Conservation (phyloP, 2,113 vertebrate species). For the Rhea pennata region DNA sequence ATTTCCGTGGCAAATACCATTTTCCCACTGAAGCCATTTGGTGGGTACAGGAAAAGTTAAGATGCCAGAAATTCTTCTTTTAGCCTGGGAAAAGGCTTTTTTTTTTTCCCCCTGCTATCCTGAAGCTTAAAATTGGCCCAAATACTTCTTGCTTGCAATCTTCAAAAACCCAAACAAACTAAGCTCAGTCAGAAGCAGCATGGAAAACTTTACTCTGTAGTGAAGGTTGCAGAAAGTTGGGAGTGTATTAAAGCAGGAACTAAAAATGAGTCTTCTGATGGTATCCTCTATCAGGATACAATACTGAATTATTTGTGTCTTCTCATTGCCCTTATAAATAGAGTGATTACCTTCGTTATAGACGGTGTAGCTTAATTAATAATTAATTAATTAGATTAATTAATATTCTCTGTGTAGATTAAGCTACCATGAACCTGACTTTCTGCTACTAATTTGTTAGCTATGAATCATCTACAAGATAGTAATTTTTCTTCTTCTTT, state of each 20-base stretch:
- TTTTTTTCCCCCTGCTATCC: background rate
- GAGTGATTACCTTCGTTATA: background rate
- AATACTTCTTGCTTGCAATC: background rate
- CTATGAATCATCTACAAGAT: background rate
- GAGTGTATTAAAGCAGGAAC: background rate
- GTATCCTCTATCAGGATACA: background rate
- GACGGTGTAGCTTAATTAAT: background rate
- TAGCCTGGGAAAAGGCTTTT: slow-evolving; percentile 50
- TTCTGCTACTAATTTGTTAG: background rate
- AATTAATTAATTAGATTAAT: too few species aligned
- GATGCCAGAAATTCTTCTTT: slow-evolving; percentile 58
- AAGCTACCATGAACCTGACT: background rate
- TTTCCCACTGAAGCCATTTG: slow-evolving; percentile 36
- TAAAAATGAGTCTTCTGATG: background rate
- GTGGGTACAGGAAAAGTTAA: slow-evolving; percentile 29
- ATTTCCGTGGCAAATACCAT: slow-evolving; percentile 9
- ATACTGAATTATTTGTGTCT: background rate
- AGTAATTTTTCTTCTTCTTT: background rate
- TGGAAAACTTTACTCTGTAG: background rate
- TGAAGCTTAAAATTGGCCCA: slow-evolving; percentile 14
- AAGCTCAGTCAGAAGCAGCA: background rate
- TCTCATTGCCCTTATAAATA: background rate
- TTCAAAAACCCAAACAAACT: background rate
- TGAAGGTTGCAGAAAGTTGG: background rate
- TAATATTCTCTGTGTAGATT: background rate